A percentile compares a stretch with the other conserved stretches of the same genome.
Conservation (phyloP, 1,140 invertebrate species). For the Orius insidiosus region DNA sequence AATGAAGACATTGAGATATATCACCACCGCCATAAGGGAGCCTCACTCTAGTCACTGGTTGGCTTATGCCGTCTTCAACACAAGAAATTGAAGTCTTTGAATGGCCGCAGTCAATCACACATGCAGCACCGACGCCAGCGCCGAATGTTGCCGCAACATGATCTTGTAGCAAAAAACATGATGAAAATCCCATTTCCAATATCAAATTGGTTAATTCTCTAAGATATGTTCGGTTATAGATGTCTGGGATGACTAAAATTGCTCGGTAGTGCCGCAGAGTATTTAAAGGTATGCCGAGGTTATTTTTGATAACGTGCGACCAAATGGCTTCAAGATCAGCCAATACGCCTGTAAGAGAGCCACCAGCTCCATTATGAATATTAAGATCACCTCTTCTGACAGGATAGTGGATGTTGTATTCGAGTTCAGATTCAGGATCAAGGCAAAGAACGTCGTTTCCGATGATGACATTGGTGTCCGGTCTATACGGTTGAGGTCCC, state of each 20-base stretch:
- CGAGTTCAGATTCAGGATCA: conserved; percentile 37
- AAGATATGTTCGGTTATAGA: conserved; percentile 73
- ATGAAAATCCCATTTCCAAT: conserved; percentile 70
- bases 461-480: conserved; percentile 39
- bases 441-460: conserved; percentile 56
- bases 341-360: conserved; percentile 64
- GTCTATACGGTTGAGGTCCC: conserved; percentile 21
- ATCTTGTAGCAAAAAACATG: conserved; percentile 80
- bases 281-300: conserved; percentile 54
- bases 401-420: conserved; percentile 80
- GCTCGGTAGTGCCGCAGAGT: conserved; percentile 69
- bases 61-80: conserved; percentile 90
- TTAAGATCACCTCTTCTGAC: conserved; percentile 74
- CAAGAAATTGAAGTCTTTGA: conserved; percentile 91
- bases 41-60: conserved; percentile 59
- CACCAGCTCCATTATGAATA: conserved; percentile 62
- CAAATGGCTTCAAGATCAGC: conserved; percentile 77
- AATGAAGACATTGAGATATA: conserved; percentile 31
- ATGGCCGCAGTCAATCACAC: conserved; percentile 89
- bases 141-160: conserved; percentile 89
- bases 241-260: conserved; percentile 77
- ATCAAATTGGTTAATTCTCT: conserved; percentile 70
- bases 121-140: conserved; percentile 75
- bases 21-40: conserved; percentile 19
- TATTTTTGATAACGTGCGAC: conserved; percentile 56